Evolutionary conservation across 2,797 vertebrate genomes (phyloP), one percentile per base, ranked within the genome.

Genomic region (Pangasius mekongensis): DNA sequence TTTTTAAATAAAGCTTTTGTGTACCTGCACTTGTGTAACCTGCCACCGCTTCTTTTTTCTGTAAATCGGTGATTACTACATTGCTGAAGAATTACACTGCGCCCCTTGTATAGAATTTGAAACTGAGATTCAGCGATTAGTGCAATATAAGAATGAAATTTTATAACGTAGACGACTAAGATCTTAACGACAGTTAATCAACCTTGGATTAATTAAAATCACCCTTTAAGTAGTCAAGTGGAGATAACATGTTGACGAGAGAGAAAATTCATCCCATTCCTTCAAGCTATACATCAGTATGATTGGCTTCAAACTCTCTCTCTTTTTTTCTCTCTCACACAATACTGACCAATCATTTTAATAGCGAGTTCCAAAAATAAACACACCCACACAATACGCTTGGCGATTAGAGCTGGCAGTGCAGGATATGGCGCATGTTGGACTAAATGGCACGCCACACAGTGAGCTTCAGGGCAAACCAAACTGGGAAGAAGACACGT

Each of bases 291-390:
- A 64, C 24, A 56, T 49, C 78, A 56, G 88, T 81, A 88, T 89
- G 91, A 92, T 90, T 89, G 84, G 86, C 67, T 83, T 30, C 56
- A 85, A 71, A 56, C 18, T 9, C 2, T 43, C 18, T 66, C 64
- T 33, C n/a, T n/a, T n/a, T n/a, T n/a, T 18, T 33, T 33, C 36
- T 92, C 77, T 47, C 30, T 64, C 54, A 47, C 56, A 49, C 56
- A 82, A 84, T 39, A 52, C 64, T 87, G 39, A 47, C 56, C 56
- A 58, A 39, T 43, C 56, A 73, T 52, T 88, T 49, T 84, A 77
- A 88, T n/a, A 77, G 71, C n/a, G 58, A 30, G 14, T 27, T 88
- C 82, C 74, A 84, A 77, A 88, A 84, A 76, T 83, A 87, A 67
- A 84, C 62, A 71, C 66, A 30, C 22, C 47, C 13, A 52, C 52